A percentile compares a stretch with the other conserved stretches of the same genome.
Conservation (phyloP, 2,888 invertebrate species). For the Melanotus villosus region DNA sequence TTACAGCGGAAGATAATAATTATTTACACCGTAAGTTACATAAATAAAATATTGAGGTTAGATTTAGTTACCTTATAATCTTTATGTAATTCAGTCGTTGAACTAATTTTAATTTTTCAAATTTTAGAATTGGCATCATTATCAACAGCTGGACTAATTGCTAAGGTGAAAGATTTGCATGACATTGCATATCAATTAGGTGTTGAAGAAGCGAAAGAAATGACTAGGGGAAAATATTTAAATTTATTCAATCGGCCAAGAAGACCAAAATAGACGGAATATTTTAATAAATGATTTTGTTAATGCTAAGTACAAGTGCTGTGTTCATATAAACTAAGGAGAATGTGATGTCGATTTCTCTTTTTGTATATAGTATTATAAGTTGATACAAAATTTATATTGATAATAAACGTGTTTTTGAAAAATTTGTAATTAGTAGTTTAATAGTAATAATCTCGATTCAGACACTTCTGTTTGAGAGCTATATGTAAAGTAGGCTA, state of each 20-base stretch:
- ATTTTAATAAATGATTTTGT: neutral
- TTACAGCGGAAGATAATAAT: conserved; percentile 81
- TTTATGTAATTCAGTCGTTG: too few species aligned
- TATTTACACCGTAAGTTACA: conserved; percentile 83
- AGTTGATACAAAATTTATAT: too few species aligned
- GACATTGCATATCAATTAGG: conserved; percentile 96
- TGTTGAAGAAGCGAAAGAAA: conserved; percentile 95
- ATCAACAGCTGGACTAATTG: conserved; percentile 86
- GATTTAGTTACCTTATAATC: too few species aligned
- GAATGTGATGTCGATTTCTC: too few species aligned
- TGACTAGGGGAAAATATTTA: conserved; percentile 95
- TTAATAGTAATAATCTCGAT: too few species aligned
- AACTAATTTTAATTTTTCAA: conserved; percentile 20
- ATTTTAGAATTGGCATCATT: conserved; percentile 80
- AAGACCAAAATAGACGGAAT: neutral
- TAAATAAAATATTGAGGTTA: neutral
- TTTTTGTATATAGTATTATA: too few species aligned
- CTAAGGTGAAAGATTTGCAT: conserved; percentile 94
- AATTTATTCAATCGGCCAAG: conserved; percentile 78
- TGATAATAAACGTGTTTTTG: too few species aligned
- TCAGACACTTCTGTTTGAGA: too few species aligned
- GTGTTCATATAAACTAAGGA: conserved; percentile 7
- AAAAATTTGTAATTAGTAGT: too few species aligned
- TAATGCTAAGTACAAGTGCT: conserved; percentile 17
- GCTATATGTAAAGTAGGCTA: too few species aligned